A percentile compares a stretch with the other conserved stretches of the same genome.
phyloP scores from a whole-genome alignment of 2,888 invertebrate species.

The Oligia strigilis region DNA sequence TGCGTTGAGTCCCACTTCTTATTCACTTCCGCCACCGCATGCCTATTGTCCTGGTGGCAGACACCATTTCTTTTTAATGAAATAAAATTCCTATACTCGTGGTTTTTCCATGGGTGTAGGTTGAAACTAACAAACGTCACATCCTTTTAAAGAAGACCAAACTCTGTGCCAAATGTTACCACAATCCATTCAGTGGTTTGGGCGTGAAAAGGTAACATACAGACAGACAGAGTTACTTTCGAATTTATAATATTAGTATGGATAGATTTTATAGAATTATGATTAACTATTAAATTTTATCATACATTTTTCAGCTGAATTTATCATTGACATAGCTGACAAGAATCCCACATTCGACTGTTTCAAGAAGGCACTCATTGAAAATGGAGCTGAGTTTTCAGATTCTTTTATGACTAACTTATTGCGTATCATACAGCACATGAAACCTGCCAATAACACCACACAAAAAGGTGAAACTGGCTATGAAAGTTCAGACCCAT shows the following conservation, averaged over 20 bases:
- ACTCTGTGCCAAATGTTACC: too few relatives aligned
- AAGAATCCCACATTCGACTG: conserved; percentile 95
- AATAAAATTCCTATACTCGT: too few relatives aligned
- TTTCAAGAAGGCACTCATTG: conserved; percentile 96
- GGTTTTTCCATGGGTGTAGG: neutral
- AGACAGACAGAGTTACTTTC: too few relatives aligned
- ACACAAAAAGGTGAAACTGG: conserved; percentile 68
- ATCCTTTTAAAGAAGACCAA: neutral
- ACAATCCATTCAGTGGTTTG: too few relatives aligned
- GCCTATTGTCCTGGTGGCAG: neutral
- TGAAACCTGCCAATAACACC: conserved; percentile 92
- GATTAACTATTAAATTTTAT: too few relatives aligned
- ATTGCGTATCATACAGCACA: conserved; percentile 98
- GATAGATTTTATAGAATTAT: neutral
- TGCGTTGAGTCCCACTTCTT: neutral
- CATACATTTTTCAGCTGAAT: conserved; percentile 94
- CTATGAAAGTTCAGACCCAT: conserved; percentile 84
- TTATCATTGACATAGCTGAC: conserved; percentile 98
- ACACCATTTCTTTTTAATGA: neutral
- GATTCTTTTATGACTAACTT: conserved; percentile 98
- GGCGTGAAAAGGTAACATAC: too few relatives aligned
- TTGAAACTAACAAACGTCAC: neutral
- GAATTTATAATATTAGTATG: too few relatives aligned
- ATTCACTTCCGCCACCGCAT: neutral
- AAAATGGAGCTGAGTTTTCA: conserved; percentile 99